Percentiles rank a stretch among this genome's conserved stretches.
Evolutionary conservation across 2,888 invertebrate species (phyloP).

Genomic region (Isoperla grammatica): DNA sequence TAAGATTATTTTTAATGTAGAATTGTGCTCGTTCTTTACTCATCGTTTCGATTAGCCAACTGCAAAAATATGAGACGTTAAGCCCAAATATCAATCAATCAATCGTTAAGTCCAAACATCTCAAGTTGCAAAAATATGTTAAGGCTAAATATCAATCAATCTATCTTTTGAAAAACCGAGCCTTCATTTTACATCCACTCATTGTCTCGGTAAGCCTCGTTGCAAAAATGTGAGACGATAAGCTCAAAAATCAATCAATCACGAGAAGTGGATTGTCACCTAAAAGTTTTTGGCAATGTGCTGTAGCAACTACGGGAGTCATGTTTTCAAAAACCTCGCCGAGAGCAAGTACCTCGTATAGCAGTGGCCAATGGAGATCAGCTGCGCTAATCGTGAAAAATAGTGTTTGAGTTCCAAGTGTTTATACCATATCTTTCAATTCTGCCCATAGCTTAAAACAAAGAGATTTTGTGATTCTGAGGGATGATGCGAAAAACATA

Average conservation of each 20-base stretch:
- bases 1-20: no score
- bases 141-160: slow-evolving; percentile 2
- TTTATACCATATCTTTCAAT: slow-evolving; percentile 25
- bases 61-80: no score
- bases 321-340: neutral
- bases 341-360: slow-evolving; percentile 13
- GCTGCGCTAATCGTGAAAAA: slow-evolving; percentile 30
- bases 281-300: slow-evolving; percentile 6
- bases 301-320: neutral
- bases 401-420: slow-evolving; percentile 25
- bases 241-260: no score
- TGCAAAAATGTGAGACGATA: no score
- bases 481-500: slow-evolving; percentile 21
- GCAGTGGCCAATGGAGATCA: slow-evolving; percentile 29
- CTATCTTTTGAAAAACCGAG: slow-evolving; percentile 19
- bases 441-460: slow-evolving; percentile 22
- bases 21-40: no score
- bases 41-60: no score
- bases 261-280: slow-evolving; percentile 22
- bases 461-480: slow-evolving; percentile 23
- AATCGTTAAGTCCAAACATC: no score
- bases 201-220: no score
- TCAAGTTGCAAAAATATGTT: no score
- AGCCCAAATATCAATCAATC: no score
- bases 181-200: no score